phyloP scores from a whole-genome alignment of 1,140 invertebrate species.

The Habropoda laboriosa region DNA sequence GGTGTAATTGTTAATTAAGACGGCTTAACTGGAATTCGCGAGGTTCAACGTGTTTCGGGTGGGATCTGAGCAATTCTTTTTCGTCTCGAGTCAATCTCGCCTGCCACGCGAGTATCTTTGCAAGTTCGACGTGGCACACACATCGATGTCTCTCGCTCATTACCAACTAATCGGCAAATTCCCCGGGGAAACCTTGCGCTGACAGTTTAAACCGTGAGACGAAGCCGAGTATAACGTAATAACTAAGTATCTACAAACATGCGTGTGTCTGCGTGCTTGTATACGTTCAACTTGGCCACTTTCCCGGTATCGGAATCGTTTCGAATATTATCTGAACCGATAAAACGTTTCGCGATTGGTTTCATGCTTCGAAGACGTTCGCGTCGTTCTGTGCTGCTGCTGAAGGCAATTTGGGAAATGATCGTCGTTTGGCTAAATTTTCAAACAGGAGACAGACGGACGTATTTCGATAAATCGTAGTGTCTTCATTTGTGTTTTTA shows the following conservation, averaged over 20 bases:
- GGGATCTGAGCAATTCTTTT: background rate
- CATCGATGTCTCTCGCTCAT: background rate
- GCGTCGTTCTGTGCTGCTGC: no score
- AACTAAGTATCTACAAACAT: background rate
- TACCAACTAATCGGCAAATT: constrained; percentile 49
- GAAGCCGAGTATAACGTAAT: constrained; percentile 32
- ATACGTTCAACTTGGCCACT: background rate
- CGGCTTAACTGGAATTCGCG: background rate
- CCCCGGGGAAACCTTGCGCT: constrained; percentile 24
- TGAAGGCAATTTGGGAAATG: no score
- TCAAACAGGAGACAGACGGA: no score
- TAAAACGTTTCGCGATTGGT: background rate
- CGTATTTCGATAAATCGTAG: no score
- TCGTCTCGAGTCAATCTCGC: background rate
- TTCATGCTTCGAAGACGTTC: background rate
- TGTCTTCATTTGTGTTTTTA: no score
- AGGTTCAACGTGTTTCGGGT: background rate
- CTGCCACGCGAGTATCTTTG: no score
- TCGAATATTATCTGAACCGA: background rate
- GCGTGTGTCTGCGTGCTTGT: no score
- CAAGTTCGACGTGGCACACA: constrained; percentile 1
- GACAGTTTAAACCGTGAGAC: constrained; percentile 42
- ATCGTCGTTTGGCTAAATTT: no score
- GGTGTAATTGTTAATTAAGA: background rate
- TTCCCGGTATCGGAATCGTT: background rate